Percentiles rank a stretch among this genome's conserved stretches.
Evolutionary conservation across 1,140 invertebrate species (phyloP).

Genomic region (Diorhabda sublineata): DNA sequence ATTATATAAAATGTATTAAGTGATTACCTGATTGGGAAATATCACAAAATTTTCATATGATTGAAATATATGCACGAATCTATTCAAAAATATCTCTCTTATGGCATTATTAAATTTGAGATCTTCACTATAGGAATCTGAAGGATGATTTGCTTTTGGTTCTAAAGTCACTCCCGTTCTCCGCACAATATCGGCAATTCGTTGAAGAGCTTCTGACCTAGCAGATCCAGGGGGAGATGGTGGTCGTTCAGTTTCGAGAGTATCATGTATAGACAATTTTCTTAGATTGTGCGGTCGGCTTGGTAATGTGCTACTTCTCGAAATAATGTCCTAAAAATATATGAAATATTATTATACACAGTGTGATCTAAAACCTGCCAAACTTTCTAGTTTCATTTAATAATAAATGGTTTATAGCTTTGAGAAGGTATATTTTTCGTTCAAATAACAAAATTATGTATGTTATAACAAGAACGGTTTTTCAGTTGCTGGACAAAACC

Average conservation of each 20-base stretch:
- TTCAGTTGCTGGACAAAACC: too few species aligned
- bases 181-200: constrained; percentile 74
- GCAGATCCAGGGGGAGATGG: constrained; percentile 56
- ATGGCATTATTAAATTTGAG: constrained; percentile 88
- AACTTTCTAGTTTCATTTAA: too few species aligned
- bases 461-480: too few species aligned
- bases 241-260: constrained; percentile 63
- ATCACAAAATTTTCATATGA: constrained; percentile 97
- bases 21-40: constrained; percentile 74
- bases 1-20: not conserved
- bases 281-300: constrained; percentile 54
- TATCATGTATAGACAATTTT: constrained; percentile 72
- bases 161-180: constrained; percentile 59
- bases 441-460: too few species aligned
- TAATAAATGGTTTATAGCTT: too few species aligned
- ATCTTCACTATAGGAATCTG: constrained; percentile 79
- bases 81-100: constrained; percentile 92
- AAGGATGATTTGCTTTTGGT: constrained; percentile 44
- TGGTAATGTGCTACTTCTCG: constrained; percentile 54
- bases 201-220: constrained; percentile 67
- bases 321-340: constrained; percentile 51
- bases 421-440: too few species aligned
- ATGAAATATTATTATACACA: too few species aligned
- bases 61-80: constrained; percentile 94
- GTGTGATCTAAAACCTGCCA: too few species aligned